Conservation (phyloP, 2,113 vertebrate genomes). For the Chauna torquata region DNA sequence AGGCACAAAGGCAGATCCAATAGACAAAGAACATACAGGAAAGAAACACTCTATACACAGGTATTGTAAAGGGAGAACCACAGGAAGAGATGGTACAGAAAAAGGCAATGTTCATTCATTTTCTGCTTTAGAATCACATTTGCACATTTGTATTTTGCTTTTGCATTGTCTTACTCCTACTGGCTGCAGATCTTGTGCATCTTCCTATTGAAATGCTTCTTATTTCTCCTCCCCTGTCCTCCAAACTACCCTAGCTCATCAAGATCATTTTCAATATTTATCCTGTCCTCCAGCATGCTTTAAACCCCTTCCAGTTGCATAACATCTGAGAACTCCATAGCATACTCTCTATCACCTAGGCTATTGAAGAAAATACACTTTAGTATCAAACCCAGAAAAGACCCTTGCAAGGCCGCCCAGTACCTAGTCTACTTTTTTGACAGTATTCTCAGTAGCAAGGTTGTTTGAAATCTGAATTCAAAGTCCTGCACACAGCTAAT, state of each 20-base stretch:
- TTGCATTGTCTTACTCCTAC: background rate
- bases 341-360: background rate
- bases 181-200: background rate
- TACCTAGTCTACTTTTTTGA: fast-evolving
- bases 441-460: background rate
- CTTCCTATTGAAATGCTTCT: background rate
- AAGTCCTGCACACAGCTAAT: background rate
- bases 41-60: background rate
- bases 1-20: background rate
- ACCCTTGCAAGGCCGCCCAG: background rate
- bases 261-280: background rate
- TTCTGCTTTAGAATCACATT: background rate
- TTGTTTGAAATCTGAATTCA: background rate
- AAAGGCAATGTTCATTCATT: background rate
- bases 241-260: background rate
- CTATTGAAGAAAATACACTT: background rate
- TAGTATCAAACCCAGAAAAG: background rate
- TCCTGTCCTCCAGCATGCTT: background rate
- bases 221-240: background rate
- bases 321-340: background rate
- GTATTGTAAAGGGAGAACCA: background rate
- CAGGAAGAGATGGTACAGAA: background rate
- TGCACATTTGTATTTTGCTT: background rate
- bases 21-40: background rate
- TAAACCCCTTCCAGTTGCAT: background rate